These are phyloP conservation scores for Drosophila lacicola DNA, from an alignment of 2,888 invertebrate species.

Conservation along the genomic window DNA sequence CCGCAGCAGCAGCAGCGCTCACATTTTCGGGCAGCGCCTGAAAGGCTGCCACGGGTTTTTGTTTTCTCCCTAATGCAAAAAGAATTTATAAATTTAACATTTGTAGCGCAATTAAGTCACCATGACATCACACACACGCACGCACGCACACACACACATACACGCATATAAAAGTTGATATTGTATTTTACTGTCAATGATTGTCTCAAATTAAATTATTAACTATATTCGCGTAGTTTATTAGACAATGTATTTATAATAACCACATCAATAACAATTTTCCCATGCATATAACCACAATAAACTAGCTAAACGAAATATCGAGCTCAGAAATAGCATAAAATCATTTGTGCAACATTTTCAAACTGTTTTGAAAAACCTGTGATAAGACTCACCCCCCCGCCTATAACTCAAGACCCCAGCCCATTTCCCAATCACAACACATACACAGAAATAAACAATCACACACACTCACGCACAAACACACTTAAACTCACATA, in stretches of 20 bases:
- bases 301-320: conserved; percentile 20
- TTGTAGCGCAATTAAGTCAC: conserved; percentile 33
- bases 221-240: conserved; percentile 45
- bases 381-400: conserved; percentile 66
- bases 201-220: conserved; percentile 63
- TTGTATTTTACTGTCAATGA: conserved; percentile 51
- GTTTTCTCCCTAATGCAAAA: conserved; percentile 24
- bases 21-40: conserved; percentile 37
- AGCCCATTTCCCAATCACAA: conserved; percentile 1
- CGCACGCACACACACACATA: conserved; percentile 8
- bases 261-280: conserved; percentile 31
- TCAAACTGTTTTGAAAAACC: conserved; percentile 36
- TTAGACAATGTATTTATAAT: conserved; percentile 42
- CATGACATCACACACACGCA: conserved; percentile 8
- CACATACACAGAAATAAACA: not conserved
- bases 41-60: conserved; percentile 44
- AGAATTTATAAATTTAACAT: conserved; percentile 44
- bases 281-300: conserved; percentile 3
- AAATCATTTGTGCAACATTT: conserved; percentile 15
- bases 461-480: conserved; percentile 9
- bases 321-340: conserved; percentile 19
- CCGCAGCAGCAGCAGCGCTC: not conserved
- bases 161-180: conserved; percentile 31
- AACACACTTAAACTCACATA: conserved; percentile 9
- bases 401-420: conserved; percentile 4